Percentiles rank a stretch among this genome's conserved stretches.
Evolutionary conservation across 1,140 invertebrate genomes (phyloP).

Genomic region (Drosophila pallidifrons): DNA sequence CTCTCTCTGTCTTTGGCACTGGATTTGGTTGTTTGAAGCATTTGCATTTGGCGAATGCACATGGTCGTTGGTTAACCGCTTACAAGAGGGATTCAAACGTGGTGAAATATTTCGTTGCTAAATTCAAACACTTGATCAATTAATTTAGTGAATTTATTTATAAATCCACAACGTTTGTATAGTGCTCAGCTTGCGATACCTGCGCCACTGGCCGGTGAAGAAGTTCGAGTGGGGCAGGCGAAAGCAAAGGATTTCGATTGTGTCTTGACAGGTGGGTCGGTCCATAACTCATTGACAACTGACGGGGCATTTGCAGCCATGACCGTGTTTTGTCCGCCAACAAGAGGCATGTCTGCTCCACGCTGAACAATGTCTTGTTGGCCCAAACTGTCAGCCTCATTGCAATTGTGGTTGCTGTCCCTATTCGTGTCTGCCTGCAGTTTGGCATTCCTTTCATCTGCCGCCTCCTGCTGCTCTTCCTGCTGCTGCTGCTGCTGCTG

Average conservation of each 20-base stretch:
- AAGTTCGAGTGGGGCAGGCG: neutral
- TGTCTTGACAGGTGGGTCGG: slow-evolving; percentile 24
- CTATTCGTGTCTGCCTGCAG: slow-evolving; percentile 1
- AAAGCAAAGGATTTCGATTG: slow-evolving; percentile 11
- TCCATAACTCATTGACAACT: slow-evolving; percentile 29
- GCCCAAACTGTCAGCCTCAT: slow-evolving; percentile 23
- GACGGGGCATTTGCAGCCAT: slow-evolving; percentile 16
- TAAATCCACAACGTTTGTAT: neutral
- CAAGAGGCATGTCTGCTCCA: neutral
- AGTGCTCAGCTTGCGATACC: neutral
- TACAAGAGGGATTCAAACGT: too few relatives aligned
- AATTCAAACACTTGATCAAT: neutral
- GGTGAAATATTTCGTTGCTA: neutral
- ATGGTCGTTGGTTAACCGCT: neutral
- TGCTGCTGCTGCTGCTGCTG: slow-evolving; percentile 9
- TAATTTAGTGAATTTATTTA: neutral
- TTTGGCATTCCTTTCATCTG: slow-evolving; percentile 6
- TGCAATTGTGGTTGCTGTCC: slow-evolving; percentile 19
- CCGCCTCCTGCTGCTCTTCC: neutral
- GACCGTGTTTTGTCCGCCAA: slow-evolving; percentile 15
- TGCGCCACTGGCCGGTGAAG: slow-evolving; percentile 5
- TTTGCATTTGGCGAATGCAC: neutral
- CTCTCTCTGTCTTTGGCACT: neutral
- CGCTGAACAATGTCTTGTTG: slow-evolving; percentile 23
- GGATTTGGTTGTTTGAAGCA: slow-evolving; percentile 12